Evolutionary conservation across 2,797 vertebrate genomes (phyloP).

Genomic region (Takifugu ocellatus): DNA sequence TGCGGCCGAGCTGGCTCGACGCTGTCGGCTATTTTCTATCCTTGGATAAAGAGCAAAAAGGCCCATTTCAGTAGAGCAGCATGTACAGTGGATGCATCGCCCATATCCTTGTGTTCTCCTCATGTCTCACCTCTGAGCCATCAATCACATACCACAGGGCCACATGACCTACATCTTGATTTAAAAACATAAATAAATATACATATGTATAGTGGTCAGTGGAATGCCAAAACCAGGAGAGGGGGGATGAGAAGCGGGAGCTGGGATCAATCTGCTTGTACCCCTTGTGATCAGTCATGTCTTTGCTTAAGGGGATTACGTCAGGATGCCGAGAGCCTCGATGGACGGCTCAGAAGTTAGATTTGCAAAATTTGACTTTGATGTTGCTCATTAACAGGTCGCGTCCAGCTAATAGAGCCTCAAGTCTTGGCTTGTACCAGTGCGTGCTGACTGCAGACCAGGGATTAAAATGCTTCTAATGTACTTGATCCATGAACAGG

Average conservation of each 20-base stretch:
- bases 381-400: conserved; percentile 33
- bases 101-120: background rate
- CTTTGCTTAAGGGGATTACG: conserved; percentile 45
- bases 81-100: background rate
- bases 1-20: no score
- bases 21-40: conserved; percentile 4
- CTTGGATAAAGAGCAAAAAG: no score
- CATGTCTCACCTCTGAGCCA: conserved; percentile 2
- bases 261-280: conserved; percentile 18
- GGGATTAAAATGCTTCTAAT: conserved; percentile 36
- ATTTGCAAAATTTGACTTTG: conserved; percentile 35
- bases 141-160: conserved; percentile 19
- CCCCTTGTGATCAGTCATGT: conserved; percentile 51
- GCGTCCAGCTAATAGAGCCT: conserved; percentile 26
- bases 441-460: conserved; percentile 16
- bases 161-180: conserved; percentile 18
- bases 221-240: background rate
- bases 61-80: no score
- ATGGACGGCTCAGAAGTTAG: conserved; percentile 32
- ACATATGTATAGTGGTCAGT: conserved; percentile 7
- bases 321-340: conserved; percentile 8
- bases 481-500: conserved; percentile 30
- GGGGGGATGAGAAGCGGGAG: conserved; percentile 2
- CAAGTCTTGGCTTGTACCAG: conserved; percentile 23
- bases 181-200: background rate